These are phyloP conservation scores for Syndactyla subalaris DNA, from an alignment of 2,797 vertebrate species.

Conservation along the genomic window DNA sequence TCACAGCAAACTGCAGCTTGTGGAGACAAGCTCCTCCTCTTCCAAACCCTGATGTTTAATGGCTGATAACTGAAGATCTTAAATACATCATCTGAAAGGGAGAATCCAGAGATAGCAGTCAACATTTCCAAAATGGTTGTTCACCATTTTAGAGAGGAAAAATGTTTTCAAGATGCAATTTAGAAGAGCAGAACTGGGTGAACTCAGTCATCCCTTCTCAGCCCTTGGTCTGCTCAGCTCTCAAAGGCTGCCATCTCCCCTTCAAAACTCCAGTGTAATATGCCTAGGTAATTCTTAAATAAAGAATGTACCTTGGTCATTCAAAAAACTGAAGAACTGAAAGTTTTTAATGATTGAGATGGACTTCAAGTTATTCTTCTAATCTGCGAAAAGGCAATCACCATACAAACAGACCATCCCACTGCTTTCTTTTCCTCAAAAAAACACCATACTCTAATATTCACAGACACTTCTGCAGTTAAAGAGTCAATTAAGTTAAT, in stretches of 20 bases:
- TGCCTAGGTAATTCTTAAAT: neutral
- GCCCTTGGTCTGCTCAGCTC: neutral
- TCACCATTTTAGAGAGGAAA: neutral
- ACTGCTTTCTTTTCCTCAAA: accelerated
- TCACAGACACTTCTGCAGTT: neutral
- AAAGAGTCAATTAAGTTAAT: neutral
- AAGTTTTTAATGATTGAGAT: neutral
- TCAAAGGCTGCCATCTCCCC: neutral
- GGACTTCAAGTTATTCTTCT: neutral
- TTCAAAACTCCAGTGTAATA: neutral
- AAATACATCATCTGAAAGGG: neutral
- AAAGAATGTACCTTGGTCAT: neutral
- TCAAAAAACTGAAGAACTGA: neutral
- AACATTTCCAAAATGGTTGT: neutral
- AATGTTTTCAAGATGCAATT: neutral
- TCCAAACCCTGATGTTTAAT: neutral
- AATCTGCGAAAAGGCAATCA: neutral
- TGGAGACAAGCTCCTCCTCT: neutral
- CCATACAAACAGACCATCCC: neutral
- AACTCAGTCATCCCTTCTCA: neutral
- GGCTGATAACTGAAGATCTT: neutral
- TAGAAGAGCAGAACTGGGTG: neutral
- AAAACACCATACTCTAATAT: neutral
- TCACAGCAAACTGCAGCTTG: neutral
- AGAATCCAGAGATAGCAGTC: neutral